These are phyloP conservation scores for Epirrhoe alternata DNA, from an alignment of 2,888 invertebrate genomes.

Conservation along the genomic window DNA sequence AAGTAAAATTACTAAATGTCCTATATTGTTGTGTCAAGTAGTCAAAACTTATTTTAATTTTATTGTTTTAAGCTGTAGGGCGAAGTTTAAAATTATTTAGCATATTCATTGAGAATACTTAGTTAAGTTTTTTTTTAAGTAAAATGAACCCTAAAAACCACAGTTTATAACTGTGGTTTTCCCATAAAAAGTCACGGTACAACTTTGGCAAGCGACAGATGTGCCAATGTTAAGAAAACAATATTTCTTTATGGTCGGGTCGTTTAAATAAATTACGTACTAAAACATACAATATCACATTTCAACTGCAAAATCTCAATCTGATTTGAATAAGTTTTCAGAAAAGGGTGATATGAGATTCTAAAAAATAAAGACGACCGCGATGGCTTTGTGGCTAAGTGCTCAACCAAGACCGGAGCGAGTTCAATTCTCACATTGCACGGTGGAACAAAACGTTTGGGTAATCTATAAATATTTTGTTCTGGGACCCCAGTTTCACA, in stretches of 20 bases:
- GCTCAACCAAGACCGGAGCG: too few relatives aligned
- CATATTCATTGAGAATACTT: too few relatives aligned
- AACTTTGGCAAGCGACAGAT: slow-evolving; percentile 32
- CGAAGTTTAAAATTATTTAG: too few relatives aligned
- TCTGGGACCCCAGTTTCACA: too few relatives aligned
- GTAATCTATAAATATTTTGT: too few relatives aligned
- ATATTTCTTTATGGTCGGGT: slow-evolving; percentile 20
- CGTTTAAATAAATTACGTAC: slow-evolving; percentile 24
- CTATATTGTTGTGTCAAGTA: too few relatives aligned
- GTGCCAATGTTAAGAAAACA: slow-evolving; percentile 26
- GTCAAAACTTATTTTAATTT: too few relatives aligned
- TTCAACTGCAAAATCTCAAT: slow-evolving; percentile 1
- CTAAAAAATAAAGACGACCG: not conserved
- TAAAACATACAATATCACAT: slow-evolving; percentile 4
- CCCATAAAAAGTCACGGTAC: slow-evolving; percentile 30
- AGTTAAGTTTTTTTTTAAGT: not conserved
- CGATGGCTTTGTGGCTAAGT: too few relatives aligned
- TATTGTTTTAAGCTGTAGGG: too few relatives aligned
- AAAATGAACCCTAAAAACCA: slow-evolving; percentile 11
- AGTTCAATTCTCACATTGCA: too few relatives aligned
- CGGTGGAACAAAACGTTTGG: too few relatives aligned
- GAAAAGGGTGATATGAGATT: not conserved
- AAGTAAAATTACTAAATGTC: too few relatives aligned
- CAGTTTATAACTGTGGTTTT: slow-evolving; percentile 25
- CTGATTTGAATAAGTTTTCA: not conserved